A percentile compares a stretch with the other conserved stretches of the same genome.
Conservation (phyloP, 2,113 vertebrate species). For the Hippocampus comes region DNA sequence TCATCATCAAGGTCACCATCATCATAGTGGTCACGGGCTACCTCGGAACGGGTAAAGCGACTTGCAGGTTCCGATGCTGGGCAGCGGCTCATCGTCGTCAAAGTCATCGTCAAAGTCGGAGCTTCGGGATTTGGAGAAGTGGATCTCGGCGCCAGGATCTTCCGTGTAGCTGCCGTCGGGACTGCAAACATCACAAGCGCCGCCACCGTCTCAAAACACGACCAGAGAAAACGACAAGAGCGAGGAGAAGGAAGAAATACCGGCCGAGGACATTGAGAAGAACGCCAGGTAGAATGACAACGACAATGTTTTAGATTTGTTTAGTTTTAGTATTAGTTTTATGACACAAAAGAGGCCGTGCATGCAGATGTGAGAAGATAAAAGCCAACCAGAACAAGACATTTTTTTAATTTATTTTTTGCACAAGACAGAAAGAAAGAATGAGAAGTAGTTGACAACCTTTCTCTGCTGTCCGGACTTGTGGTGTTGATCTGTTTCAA, state of each 20-base stretch:
- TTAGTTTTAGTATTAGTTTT: too few relatives aligned
- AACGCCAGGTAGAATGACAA: too few relatives aligned
- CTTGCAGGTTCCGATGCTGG: conserved; percentile 93
- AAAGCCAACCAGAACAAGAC: too few relatives aligned
- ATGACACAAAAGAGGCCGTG: too few relatives aligned
- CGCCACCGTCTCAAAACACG: background rate
- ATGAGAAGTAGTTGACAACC: conserved; percentile 21
- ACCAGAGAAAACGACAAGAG: background rate
- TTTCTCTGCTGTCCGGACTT: conserved; percentile 79
- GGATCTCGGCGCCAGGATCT: conserved; percentile 86
- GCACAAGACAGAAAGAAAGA: too few relatives aligned
- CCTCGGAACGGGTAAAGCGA: conserved; percentile 94
- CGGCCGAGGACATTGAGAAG: too few relatives aligned
- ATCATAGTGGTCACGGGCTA: conserved; percentile 1
- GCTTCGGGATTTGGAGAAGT: conserved; percentile 81
- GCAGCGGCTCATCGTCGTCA: conserved; percentile 90
- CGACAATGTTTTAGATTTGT: too few relatives aligned
- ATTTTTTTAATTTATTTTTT: too few relatives aligned
- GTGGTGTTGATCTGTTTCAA: conserved; percentile 22
- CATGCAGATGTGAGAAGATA: too few relatives aligned
- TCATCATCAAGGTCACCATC: background rate
- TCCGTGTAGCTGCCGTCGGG: conserved; percentile 98
- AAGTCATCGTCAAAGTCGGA: conserved; percentile 93
- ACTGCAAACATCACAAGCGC: conserved; percentile 65
- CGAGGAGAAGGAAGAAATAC: background rate